phyloP scores from a whole-genome alignment of 1,140 invertebrate genomes.

The Eupristina koningsbergeri region DNA sequence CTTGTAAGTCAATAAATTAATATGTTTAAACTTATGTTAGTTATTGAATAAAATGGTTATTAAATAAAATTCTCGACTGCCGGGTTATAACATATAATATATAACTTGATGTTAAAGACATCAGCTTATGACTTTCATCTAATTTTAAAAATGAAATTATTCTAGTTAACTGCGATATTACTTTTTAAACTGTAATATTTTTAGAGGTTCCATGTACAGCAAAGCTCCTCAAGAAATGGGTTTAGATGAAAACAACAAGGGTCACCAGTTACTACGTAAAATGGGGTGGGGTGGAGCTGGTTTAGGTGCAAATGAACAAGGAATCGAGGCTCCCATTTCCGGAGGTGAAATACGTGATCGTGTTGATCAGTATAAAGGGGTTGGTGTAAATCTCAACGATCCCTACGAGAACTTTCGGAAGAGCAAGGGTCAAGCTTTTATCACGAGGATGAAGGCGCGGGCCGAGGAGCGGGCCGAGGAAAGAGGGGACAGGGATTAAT shows the following conservation, averaged over 20 bases:
- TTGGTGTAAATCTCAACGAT: slow-evolving; percentile 92
- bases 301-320: slow-evolving; percentile 92
- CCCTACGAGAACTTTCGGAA: slow-evolving; percentile 98
- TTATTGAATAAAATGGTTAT: too few relatives aligned
- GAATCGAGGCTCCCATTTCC: slow-evolving; percentile 94
- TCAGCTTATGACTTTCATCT: too few relatives aligned
- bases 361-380: slow-evolving; percentile 92
- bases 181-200: too few relatives aligned
- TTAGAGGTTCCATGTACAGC: slow-evolving; percentile 71
- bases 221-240: slow-evolving; percentile 74
- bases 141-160: too few relatives aligned
- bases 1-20: slow-evolving; percentile 73
- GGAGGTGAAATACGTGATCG: slow-evolving; percentile 93
- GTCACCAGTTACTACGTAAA: slow-evolving; percentile 94
- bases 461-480: slow-evolving; percentile 85
- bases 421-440: slow-evolving; percentile 96
- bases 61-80: too few relatives aligned
- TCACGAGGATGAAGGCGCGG: slow-evolving; percentile 94
- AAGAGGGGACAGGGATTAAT: slow-evolving; percentile 69
- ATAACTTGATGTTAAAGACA: too few relatives aligned
- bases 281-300: slow-evolving; percentile 96
- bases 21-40: too few relatives aligned
- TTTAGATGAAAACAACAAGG: slow-evolving; percentile 91
- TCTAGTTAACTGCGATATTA: too few relatives aligned
- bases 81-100: too few relatives aligned